Conservation (phyloP, 2,113 vertebrate species). For the Pituophis catenifer region DNA sequence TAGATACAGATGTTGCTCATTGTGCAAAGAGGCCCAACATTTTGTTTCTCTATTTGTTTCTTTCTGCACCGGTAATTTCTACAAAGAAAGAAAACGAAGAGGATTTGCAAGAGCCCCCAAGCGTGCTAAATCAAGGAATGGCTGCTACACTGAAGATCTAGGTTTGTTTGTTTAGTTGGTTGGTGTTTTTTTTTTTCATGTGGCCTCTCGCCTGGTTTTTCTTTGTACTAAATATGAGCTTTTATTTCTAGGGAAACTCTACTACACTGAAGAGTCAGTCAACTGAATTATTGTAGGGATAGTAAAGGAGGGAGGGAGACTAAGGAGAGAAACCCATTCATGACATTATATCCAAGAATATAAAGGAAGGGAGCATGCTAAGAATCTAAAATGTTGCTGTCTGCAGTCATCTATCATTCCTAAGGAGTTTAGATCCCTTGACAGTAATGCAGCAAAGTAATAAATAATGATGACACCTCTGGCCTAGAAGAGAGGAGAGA, state of each 20-base stretch:
- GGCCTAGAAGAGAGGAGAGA: slow-evolving; percentile 32
- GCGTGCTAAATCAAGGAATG: slow-evolving; percentile 59
- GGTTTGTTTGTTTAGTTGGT: not conserved
- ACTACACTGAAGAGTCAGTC: slow-evolving; percentile 51
- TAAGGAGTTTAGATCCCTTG: slow-evolving; percentile 30
- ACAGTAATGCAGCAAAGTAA: slow-evolving; percentile 21
- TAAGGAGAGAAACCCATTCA: slow-evolving; percentile 5
- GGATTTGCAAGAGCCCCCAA: slow-evolving; percentile 44
- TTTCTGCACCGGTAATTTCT: slow-evolving; percentile 49
- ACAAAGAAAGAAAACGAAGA: slow-evolving; percentile 24
- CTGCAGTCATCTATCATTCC: slow-evolving; percentile 24
- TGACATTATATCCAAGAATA: slow-evolving; percentile 45
- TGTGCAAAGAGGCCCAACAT: slow-evolving; percentile 38
- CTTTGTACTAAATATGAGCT: slow-evolving; percentile 32
- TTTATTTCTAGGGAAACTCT: slow-evolving; percentile 40
- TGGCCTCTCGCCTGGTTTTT: slow-evolving; percentile 20
- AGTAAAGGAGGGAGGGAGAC: slow-evolving; percentile 27
- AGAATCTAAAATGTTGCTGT: slow-evolving; percentile 55
- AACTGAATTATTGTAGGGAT: slow-evolving; percentile 51
- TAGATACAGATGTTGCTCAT: slow-evolving; percentile 17
- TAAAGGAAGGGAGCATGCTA: slow-evolving; percentile 20
- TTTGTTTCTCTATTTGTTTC: slow-evolving; percentile 23
- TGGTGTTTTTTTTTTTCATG: not conserved
- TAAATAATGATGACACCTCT: slow-evolving; percentile 39
- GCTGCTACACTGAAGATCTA: slow-evolving; percentile 25